phyloP scores from a whole-genome alignment of 2,113 vertebrate species.

The Sterna hirundo region DNA sequence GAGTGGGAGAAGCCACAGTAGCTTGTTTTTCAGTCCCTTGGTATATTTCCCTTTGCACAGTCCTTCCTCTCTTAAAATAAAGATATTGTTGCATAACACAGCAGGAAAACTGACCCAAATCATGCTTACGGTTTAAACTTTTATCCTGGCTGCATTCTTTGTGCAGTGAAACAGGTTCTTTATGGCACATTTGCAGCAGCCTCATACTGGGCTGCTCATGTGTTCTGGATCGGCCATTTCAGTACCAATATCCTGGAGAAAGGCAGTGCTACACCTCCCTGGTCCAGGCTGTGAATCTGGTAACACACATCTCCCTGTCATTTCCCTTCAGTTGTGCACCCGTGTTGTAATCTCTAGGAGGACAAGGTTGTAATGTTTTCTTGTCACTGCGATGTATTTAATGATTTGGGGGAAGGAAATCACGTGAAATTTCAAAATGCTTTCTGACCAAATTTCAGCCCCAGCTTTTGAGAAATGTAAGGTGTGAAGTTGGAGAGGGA shows the following conservation, averaged over 20 bases:
- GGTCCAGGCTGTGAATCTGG: background rate
- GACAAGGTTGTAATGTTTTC: background rate
- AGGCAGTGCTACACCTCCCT: background rate
- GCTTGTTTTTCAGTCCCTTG: background rate
- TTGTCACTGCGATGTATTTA: background rate
- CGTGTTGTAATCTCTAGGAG: background rate
- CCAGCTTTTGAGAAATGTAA: background rate
- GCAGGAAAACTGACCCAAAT: background rate
- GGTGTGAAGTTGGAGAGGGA: background rate
- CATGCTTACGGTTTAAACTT: background rate
- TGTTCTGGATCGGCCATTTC: background rate
- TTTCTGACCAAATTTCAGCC: background rate
- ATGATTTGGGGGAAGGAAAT: background rate
- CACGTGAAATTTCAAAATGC: background rate
- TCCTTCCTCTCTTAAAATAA: background rate
- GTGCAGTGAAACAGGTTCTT: background rate
- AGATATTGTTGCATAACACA: background rate
- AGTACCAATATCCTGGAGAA: background rate
- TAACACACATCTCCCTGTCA: background rate
- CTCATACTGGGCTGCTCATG: fast-evolving
- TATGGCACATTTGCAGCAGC: background rate
- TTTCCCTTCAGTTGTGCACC: background rate
- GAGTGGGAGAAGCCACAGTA: background rate
- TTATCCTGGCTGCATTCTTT: background rate
- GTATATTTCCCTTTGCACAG: background rate